Percentiles rank a stretch among this genome's conserved stretches.
phyloP scores from a whole-genome alignment of 23 tunicate genomes.

The Trididemnum clinides region DNA sequence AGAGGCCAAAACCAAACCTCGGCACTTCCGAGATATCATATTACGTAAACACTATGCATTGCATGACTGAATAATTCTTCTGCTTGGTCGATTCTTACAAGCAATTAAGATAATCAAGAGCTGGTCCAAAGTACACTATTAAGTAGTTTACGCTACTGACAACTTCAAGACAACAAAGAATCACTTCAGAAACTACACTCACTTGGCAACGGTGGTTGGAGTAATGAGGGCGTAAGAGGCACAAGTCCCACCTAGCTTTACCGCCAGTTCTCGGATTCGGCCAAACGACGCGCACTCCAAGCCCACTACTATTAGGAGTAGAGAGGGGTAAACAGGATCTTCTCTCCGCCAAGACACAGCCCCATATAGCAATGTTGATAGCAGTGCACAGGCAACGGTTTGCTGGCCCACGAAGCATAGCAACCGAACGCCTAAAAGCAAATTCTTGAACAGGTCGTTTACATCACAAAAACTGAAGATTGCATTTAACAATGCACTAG shows the following conservation, averaged over 20 bases:
- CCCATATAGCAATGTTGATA: constrained; percentile 51
- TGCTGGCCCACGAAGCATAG: constrained; percentile 69
- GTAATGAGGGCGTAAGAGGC: constrained; percentile 56
- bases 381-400: constrained; percentile 62
- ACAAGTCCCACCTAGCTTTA: constrained; percentile 72
- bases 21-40: no score
- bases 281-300: constrained; percentile 60
- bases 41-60: no score
- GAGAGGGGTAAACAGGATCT: constrained; percentile 48
- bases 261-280: constrained; percentile 50
- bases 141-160: no score
- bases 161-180: no score
- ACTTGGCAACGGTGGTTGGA: constrained; percentile 64
- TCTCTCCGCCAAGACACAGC: constrained; percentile 67
- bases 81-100: no score
- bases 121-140: no score
- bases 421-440: constrained; percentile 48
- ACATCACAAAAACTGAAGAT: no score
- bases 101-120: no score
- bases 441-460: not conserved
- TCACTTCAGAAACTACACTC: no score
- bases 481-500: no score
- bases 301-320: constrained; percentile 45
- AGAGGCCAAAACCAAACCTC: no score
- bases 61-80: no score